These are phyloP conservation scores for Rhinolophus sinicus DNA, from an alignment of 2,113 vertebrate species.

Conservation along the genomic window DNA sequence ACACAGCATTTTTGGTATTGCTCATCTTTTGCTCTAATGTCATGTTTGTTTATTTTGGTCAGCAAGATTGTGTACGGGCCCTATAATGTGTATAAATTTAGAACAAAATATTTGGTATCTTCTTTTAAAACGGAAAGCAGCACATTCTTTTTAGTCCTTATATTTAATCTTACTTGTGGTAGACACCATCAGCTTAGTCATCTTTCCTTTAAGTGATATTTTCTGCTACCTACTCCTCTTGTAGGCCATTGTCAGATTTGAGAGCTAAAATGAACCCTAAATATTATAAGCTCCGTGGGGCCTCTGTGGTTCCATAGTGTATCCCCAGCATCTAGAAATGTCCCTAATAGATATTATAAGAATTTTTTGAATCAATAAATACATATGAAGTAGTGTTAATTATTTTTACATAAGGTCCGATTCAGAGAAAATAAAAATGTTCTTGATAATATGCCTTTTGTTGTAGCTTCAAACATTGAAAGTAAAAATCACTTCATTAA, in stretches of 20 bases:
- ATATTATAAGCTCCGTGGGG: neutral
- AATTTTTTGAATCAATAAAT: neutral
- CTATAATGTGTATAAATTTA: neutral
- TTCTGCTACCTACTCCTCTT: neutral
- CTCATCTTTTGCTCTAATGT: neutral
- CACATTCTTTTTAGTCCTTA: neutral
- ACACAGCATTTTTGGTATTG: neutral
- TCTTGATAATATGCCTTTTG: neutral
- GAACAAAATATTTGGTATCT: neutral
- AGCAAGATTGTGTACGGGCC: neutral
- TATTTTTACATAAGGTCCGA: neutral
- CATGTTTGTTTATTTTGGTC: neutral
- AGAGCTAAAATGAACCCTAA: neutral
- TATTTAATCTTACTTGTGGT: neutral
- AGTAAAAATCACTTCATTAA: neutral
- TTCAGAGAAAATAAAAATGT: neutral
- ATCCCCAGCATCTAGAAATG: neutral
- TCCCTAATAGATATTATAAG: neutral
- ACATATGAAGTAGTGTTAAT: neutral
- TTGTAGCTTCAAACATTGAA: neutral
- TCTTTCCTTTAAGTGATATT: neutral
- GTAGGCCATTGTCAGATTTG: neutral
- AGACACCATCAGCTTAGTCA: neutral
- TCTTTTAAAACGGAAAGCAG: neutral
- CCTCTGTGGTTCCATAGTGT: neutral